A percentile compares a stretch with the other conserved stretches of the same genome.
phyloP scores from a whole-genome alignment of 2,113 vertebrate genomes.

The Lipotes vexillifer region DNA sequence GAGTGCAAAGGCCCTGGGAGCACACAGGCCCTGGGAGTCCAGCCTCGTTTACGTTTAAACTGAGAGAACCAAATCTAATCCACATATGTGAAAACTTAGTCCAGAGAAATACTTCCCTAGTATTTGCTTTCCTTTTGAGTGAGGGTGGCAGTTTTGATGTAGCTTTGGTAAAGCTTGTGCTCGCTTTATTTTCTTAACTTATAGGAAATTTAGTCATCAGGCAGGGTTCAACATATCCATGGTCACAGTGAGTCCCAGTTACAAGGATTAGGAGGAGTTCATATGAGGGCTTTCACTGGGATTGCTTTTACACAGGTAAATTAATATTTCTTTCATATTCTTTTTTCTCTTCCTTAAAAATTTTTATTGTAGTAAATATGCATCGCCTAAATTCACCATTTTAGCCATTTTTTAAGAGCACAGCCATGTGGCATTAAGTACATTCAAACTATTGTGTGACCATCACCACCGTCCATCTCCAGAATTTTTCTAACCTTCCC shows the following conservation, averaged over 20 bases:
- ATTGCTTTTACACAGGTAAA: neutral
- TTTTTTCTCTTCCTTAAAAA: neutral
- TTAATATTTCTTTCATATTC: neutral
- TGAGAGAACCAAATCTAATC: neutral
- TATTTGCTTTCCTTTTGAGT: neutral
- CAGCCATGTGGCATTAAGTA: neutral
- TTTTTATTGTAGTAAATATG: neutral
- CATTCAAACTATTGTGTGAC: neutral
- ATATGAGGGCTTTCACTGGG: neutral
- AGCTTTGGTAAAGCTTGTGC: neutral
- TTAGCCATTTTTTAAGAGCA: neutral
- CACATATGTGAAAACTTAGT: neutral
- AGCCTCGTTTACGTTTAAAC: neutral
- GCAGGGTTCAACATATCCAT: neutral
- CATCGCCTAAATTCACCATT: neutral
- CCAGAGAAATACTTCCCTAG: neutral
- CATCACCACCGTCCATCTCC: neutral
- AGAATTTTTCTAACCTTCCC: neutral
- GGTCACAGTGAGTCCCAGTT: neutral
- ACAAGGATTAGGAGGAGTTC: neutral
- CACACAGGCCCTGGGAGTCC: neutral
- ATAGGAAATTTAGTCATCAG: neutral
- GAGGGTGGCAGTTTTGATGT: neutral
- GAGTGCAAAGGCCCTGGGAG: neutral
- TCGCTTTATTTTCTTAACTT: neutral